Evolutionary conservation across 1,140 invertebrate species (phyloP), one percentile per base, ranked within the genome.

Genomic region (Manduca sexta): DNA sequence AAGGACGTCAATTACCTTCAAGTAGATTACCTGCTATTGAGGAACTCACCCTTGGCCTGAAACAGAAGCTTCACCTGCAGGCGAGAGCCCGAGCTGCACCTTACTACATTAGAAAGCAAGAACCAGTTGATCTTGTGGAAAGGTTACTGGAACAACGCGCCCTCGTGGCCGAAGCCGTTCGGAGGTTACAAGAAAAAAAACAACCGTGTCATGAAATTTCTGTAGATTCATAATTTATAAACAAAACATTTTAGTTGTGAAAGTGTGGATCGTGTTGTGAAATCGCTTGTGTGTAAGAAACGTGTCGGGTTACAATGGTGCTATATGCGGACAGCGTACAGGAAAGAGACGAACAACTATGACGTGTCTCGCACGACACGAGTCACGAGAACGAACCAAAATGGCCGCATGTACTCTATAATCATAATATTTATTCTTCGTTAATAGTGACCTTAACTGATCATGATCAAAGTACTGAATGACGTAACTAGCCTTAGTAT

Each of bases 401-500:
- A 85, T 85, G 82, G 82, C 82, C 72, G 82, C 73, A 64, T 61
- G 65, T 75, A 77, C 73, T 83, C 73, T 82, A 85, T 76, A 81
- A 84, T 85, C 82, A 85, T 85, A 85, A 85, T 85, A 85, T 85
- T 85, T 85, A 84, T 85, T 84, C 71, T 83, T 83, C 76, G 69
- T 82, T 81, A 71, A 84, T 81, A 80, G 76, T 84, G 76, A 84
- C 79, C 80, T 84, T 84, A 79, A 74, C 71, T 77, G 79, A 80
- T 81, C 79, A 84, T 78, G 81, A 80, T 82, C 79, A 85, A 85
- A 82, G 82, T 85, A 83, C 78, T 83, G 70, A 79, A 78, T 85
- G 82, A 85, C 78, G 82, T 82, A 85, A 85, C 70, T 63, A 74
- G 55, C 69, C 64, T 63, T 76, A 68, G 57, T 71, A 69, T 73